phyloP scores from a whole-genome alignment of 2,113 vertebrate genomes.

The Lepisosteus osseus region DNA sequence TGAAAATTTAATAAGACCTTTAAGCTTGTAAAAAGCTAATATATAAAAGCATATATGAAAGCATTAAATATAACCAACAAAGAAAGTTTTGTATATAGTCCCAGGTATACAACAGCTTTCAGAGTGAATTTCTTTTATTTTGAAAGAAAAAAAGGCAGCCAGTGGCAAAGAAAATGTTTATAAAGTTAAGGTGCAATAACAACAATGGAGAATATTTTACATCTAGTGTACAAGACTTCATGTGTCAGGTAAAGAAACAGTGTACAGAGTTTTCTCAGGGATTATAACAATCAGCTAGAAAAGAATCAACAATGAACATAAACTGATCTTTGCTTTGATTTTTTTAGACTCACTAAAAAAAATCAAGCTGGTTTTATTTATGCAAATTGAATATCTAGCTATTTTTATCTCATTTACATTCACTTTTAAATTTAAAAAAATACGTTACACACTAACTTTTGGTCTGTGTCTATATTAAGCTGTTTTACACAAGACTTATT shows the following conservation, averaged over 20 bases:
- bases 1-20: slow-evolving; percentile 33
- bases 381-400: neutral
- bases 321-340: slow-evolving; percentile 7
- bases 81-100: slow-evolving; percentile 58
- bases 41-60: slow-evolving; percentile 24
- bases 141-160: slow-evolving; percentile 66
- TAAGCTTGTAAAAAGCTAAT: slow-evolving; percentile 43
- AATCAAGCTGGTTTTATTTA: slow-evolving; percentile 1
- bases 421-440: slow-evolving; percentile 6
- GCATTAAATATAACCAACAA: slow-evolving; percentile 42
- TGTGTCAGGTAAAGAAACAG: slow-evolving; percentile 38
- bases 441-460: slow-evolving; percentile 1
- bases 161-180: slow-evolving; percentile 56
- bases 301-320: neutral
- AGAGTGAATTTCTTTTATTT: slow-evolving; percentile 44
- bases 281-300: slow-evolving; percentile 23
- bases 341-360: neutral
- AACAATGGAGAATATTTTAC: slow-evolving; percentile 54
- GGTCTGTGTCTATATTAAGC: slow-evolving; percentile 16
- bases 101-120: slow-evolving; percentile 68
- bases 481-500: slow-evolving; percentile 16
- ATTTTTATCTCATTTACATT: slow-evolving; percentile 1
- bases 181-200: slow-evolving; percentile 70
- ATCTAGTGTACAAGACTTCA: slow-evolving; percentile 49
- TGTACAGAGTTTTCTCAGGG: slow-evolving; percentile 23